Evolutionary conservation across 2,888 invertebrate species (phyloP).

Genomic region (Buathra laborator): DNA sequence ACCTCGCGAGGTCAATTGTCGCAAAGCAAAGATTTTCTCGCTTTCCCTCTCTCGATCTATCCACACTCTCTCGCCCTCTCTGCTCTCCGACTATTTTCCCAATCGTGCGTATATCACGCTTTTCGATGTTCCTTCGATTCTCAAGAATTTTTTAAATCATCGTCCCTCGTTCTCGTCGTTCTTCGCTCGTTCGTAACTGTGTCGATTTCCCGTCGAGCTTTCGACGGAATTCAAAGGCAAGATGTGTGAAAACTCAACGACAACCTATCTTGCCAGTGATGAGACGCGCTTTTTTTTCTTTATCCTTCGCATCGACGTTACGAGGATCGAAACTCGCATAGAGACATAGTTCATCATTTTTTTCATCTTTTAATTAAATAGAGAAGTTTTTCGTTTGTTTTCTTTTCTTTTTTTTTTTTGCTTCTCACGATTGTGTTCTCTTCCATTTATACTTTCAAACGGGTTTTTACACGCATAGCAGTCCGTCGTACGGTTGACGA

Average conservation of each 20-base stretch:
- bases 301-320: constrained; percentile 6
- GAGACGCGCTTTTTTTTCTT: neutral
- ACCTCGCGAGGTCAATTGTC: constrained; percentile 64
- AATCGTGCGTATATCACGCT: neutral
- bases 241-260: neutral
- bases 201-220: neutral
- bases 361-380: neutral
- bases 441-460: neutral
- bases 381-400: constrained; percentile 23
- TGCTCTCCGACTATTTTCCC: constrained; percentile 39
- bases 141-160: constrained; percentile 8
- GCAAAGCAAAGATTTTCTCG: constrained; percentile 58
- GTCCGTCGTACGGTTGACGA: constrained; percentile 3
- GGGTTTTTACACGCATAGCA: neutral
- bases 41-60: constrained; percentile 45
- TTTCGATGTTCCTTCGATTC: constrained; percentile 6
- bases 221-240: neutral
- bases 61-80: constrained; percentile 45
- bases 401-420: constrained; percentile 13
- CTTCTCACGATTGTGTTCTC: constrained; percentile 13
- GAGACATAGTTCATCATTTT: constrained; percentile 10
- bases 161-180: constrained; percentile 1
- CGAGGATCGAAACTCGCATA: constrained; percentile 14
- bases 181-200: constrained; percentile 15
- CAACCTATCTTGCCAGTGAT: neutral